Evolutionary conservation across 64 coral and sea anemone species (phyloP).

Genomic region (Dendrophyllia cribrosa): DNA sequence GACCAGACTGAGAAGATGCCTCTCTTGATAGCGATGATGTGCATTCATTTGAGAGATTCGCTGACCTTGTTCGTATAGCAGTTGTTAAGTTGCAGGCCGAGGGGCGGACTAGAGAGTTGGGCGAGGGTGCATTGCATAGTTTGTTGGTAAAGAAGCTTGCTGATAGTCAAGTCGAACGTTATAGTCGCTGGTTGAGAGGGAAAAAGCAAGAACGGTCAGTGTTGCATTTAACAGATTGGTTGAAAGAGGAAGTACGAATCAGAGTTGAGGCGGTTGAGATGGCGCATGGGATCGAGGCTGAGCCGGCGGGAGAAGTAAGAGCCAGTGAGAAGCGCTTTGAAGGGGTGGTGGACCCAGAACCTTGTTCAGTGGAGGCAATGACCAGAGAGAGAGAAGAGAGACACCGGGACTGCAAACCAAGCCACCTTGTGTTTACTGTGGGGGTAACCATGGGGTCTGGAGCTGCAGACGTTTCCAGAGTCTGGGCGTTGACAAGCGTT

Average conservation of each 20-base stretch:
- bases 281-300: conserved; percentile 15
- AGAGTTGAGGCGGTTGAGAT: too few relatives aligned
- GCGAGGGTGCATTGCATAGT: too few relatives aligned
- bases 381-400: too few relatives aligned
- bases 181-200: conserved; percentile 56
- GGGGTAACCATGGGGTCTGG: conserved; percentile 53
- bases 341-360: background rate
- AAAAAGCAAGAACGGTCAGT: conserved; percentile 39
- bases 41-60: too few relatives aligned
- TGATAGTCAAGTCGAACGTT: conserved; percentile 44
- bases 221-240: conserved; percentile 51
- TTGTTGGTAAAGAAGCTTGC: conserved; percentile 63
- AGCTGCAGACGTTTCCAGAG: conserved; percentile 11
- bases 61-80: too few relatives aligned
- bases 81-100: conserved; percentile 1
- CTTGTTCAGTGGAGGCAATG: conserved; percentile 23
- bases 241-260: too few relatives aligned
- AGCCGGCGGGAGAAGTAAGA: background rate
- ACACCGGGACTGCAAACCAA: too few relatives aligned
- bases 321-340: background rate
- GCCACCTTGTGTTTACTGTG: too few relatives aligned
- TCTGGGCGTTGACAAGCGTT: conserved; percentile 11
- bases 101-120: too few relatives aligned
- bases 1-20: conserved; percentile 47
- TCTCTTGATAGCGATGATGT: conserved; percentile 18